Percentiles rank a stretch among this genome's conserved stretches.
phyloP scores from a whole-genome alignment of 2,888 invertebrate genomes.

The Phlogophora meticulosa region DNA sequence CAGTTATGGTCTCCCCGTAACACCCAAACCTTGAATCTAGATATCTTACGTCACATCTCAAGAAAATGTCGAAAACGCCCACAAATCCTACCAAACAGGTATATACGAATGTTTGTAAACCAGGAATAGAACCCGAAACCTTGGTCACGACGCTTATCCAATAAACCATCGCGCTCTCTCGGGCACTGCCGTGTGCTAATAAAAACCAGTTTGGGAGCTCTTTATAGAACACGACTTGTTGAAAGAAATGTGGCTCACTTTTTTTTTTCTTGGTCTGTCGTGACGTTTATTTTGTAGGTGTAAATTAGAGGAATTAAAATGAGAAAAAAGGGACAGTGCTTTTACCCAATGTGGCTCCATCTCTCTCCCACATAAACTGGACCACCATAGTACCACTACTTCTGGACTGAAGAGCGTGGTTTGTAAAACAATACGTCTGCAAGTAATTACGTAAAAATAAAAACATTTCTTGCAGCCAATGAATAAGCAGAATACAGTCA shows the following conservation, averaged over 20 bases:
- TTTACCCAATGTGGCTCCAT: no score
- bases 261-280: conserved; percentile 25
- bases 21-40: conserved; percentile 40
- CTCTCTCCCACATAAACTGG: no score
- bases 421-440: background rate
- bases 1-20: background rate
- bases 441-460: no score
- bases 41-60: conserved; percentile 45
- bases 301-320: conserved; percentile 6
- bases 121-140: conserved; percentile 80
- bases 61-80: conserved; percentile 53
- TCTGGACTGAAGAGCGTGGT: no score
- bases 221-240: conserved; percentile 69
- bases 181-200: conserved; percentile 79
- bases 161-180: conserved; percentile 81
- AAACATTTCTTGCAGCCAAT: no score
- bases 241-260: conserved; percentile 28
- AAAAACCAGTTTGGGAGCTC: conserved; percentile 75
- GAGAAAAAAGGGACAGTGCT: no score
- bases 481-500: no score
- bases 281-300: conserved; percentile 18
- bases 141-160: conserved; percentile 83
- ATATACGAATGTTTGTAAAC: conserved; percentile 67
- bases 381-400: no score
- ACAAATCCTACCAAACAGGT: conserved; percentile 61